Evolutionary conservation across 2,888 invertebrate species (phyloP), one percentile per base, ranked within the genome.

Genomic region (Drosophila tripunctata): DNA sequence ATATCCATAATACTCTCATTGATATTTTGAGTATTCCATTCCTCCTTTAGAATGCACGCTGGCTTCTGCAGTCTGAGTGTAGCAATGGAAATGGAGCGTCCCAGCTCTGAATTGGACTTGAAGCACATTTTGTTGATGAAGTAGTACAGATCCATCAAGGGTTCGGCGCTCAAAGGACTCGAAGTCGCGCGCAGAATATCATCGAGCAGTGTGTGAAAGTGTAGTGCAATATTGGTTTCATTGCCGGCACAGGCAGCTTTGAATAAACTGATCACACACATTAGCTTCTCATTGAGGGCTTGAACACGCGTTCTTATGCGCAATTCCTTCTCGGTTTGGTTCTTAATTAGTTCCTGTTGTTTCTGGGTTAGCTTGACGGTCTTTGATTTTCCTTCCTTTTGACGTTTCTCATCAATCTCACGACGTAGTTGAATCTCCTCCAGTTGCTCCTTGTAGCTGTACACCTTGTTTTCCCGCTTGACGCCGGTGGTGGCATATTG

Each of bases 371-470:
- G 91, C 80, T 94, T 94, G 0, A 94, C 94, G 40, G 94, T 94
- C 78, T 95, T 95, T 33, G 94, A 91, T 90, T 96, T 96, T 0
- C 97, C 97, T 83, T 96, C 96, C 61, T 93, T 94, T 22, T 94
- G 94, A 52, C 94, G 94, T 91, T 97, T 97, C 80, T 97, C 98
- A 79, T 98, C 98, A 15, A 98, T 92, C 92, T 99, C 98, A 65
- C 97, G 94, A n/a, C 96, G 93, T 52, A 99, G 92, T 89, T 98
- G 97, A 75, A 98, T 91, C 90, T 99, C 99, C 88, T 98, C 99
- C 87, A 98, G 93, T 90, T 99, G 99, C 67, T 99, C 99, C 89
- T 98, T 97, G 91, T 97, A 98, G 67, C 98, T 97, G 91, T 99
- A 99, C 1, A 95, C 96, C 92, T 98, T 99, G 91, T 97, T 99